These are phyloP conservation scores for Brachirus orientalis DNA, from an alignment of 2,113 vertebrate species.

Conservation along the genomic window DNA sequence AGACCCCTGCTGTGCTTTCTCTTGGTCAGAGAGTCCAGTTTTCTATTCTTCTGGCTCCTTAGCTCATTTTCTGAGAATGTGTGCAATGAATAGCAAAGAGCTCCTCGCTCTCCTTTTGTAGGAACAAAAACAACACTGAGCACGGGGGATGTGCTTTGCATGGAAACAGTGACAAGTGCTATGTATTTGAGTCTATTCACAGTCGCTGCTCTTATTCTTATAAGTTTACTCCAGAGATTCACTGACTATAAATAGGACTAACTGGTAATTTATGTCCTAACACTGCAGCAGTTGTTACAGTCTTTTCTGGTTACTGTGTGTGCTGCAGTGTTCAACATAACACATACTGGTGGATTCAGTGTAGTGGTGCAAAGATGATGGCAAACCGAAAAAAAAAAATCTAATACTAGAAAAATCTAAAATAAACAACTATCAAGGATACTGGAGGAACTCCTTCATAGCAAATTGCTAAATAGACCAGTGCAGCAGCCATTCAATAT, in stretches of 20 bases:
- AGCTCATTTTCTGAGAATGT: constrained; percentile 40
- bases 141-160: constrained; percentile 31
- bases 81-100: constrained; percentile 50
- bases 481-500: no score
- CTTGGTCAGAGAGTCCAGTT: constrained; percentile 10
- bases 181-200: constrained; percentile 18
- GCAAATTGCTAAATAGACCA: no score
- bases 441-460: no score
- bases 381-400: no score
- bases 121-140: constrained; percentile 1
- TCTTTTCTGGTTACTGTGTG: constrained; percentile 5
- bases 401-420: not conserved
- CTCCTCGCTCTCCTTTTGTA: constrained; percentile 13
- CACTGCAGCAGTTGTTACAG: constrained; percentile 3
- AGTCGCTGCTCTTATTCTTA: constrained; percentile 2
- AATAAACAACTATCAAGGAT: constrained; percentile 1
- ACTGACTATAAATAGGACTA: no score
- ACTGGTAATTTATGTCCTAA: not conserved
- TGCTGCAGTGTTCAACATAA: no score
- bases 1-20: constrained; percentile 36
- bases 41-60: constrained; percentile 19
- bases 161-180: constrained; percentile 12
- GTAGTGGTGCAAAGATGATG: not conserved
- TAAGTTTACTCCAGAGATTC: not conserved
- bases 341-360: constrained; percentile 3